Percentiles rank a stretch among this genome's conserved stretches.
Conservation (phyloP, 2,797 vertebrate species). For the Agapornis canus region DNA sequence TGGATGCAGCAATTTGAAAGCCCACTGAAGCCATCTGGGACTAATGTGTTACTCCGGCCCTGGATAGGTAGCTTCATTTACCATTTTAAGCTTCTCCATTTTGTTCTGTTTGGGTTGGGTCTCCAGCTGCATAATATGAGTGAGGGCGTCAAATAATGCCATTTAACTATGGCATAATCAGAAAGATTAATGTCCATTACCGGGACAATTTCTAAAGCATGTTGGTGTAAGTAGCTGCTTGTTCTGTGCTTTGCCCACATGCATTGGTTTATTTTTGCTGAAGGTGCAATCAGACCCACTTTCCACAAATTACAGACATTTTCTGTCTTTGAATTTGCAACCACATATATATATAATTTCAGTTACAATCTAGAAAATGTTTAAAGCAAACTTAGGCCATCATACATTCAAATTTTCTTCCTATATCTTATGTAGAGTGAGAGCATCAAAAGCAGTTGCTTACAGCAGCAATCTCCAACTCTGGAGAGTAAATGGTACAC, state of each 20-base stretch:
- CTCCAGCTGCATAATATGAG: neutral
- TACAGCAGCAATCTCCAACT: neutral
- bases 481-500: neutral
- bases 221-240: neutral
- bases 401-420: neutral
- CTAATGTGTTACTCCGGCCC: neutral
- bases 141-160: neutral
- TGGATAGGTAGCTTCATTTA: neutral
- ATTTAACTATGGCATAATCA: neutral
- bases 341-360: neutral
- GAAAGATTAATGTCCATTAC: neutral
- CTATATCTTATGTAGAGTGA: neutral
- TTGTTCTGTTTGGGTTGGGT: neutral
- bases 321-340: neutral
- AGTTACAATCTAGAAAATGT: neutral
- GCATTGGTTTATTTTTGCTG: neutral
- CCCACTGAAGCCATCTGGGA: fast-evolving
- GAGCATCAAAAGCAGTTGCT: neutral
- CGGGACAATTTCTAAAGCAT: neutral
- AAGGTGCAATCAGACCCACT: neutral
- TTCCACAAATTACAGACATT: neutral
- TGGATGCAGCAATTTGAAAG: neutral
- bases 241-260: neutral
- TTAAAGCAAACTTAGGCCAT: neutral
- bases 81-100: neutral